Evolutionary conservation across 2,888 invertebrate species (phyloP).

Genomic region (Neoscelio sp.): DNA sequence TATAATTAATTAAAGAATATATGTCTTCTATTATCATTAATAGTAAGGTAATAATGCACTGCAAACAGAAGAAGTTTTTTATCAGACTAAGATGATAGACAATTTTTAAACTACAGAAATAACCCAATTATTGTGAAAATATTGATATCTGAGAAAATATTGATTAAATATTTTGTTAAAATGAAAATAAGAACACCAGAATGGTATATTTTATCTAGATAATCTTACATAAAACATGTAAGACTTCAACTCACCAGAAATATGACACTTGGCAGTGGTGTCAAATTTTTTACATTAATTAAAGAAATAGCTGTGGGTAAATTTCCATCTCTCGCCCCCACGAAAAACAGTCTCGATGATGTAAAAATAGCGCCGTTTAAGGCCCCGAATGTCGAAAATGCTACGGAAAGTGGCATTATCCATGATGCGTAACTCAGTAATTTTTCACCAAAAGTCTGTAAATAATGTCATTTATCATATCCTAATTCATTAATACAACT

Average conservation of each 20-base stretch:
- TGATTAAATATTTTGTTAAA: not conserved
- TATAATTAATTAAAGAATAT: constrained; percentile 94
- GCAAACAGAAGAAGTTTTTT: constrained; percentile 58
- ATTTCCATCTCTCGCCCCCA: constrained; percentile 94
- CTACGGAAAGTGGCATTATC: constrained; percentile 98
- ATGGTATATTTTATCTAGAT: too few species aligned
- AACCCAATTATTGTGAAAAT: not conserved
- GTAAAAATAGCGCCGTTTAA: constrained; percentile 98
- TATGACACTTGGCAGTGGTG: constrained; percentile 93
- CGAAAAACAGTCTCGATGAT: constrained; percentile 94
- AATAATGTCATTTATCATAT: too few species aligned
- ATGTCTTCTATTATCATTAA: constrained; percentile 93
- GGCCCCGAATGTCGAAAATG: constrained; percentile 97
- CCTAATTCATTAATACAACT: too few species aligned
- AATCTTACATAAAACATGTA: too few species aligned
- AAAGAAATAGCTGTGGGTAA: constrained; percentile 92
- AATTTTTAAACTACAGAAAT: constrained; percentile 2
- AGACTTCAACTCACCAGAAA: constrained; percentile 93
- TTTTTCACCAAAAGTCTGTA: constrained; percentile 89
- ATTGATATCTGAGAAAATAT: not conserved
- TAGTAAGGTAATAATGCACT: constrained; percentile 93
- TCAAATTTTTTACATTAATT: constrained; percentile 91
- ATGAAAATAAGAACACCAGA: too few species aligned
- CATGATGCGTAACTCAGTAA: constrained; percentile 94
- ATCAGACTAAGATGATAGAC: too few species aligned